These are phyloP conservation scores for Drosophila mayaguana DNA, from an alignment of 2,888 invertebrate genomes.

Conservation along the genomic window DNA sequence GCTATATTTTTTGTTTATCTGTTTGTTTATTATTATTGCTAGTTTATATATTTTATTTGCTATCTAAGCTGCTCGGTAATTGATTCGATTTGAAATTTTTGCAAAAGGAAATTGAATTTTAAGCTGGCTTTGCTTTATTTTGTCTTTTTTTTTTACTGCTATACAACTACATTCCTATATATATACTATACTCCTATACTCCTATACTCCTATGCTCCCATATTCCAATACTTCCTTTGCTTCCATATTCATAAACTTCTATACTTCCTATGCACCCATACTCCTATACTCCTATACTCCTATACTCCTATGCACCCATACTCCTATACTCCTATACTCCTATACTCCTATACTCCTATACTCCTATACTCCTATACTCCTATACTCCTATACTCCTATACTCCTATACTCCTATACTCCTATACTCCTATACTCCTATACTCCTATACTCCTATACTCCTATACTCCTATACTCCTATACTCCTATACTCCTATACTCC, in stretches of 20 bases:
- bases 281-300: not conserved
- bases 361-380: not conserved
- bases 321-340: not conserved
- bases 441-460: not conserved
- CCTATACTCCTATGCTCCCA: not conserved
- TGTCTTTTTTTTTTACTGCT: not conserved
- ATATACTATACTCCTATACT: not conserved
- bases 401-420: not conserved
- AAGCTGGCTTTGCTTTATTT: not conserved
- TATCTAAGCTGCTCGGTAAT: not conserved
- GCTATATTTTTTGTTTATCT: not conserved
- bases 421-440: not conserved
- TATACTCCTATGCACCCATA: not conserved
- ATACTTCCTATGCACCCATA: not conserved
- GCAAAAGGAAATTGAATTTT: not conserved
- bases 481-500: not conserved
- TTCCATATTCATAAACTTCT: not conserved
- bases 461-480: not conserved
- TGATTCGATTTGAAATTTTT: not conserved
- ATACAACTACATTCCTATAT: not conserved
- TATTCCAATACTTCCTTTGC: not conserved
- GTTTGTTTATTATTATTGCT: not conserved
- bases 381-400: not conserved
- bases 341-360: not conserved
- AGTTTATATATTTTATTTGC: not conserved